phyloP scores from a whole-genome alignment of 2,888 invertebrate genomes.

The Zele albiditarsus region DNA sequence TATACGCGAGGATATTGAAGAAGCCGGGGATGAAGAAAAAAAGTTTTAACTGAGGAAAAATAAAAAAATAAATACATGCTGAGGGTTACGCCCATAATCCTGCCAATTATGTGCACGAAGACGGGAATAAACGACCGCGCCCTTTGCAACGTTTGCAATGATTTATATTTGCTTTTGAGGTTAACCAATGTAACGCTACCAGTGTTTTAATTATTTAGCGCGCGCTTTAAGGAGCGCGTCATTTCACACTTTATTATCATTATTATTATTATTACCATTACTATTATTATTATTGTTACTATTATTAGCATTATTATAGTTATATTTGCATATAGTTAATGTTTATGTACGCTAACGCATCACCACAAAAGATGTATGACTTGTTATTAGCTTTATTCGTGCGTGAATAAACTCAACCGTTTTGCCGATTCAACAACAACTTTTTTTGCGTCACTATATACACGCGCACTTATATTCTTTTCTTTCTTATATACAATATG shows the following conservation, averaged over 20 bases:
- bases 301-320: not conserved
- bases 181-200: constrained; percentile 3
- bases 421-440: constrained; percentile 23
- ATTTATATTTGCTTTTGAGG: constrained; percentile 11
- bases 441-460: constrained; percentile 32
- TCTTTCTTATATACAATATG: constrained; percentile 28
- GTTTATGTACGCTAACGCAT: not conserved
- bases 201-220: constrained; percentile 9
- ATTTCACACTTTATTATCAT: not conserved
- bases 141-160: constrained; percentile 12
- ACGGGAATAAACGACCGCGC: constrained; percentile 21
- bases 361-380: not conserved
- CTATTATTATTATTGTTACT: not conserved
- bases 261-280: not conserved
- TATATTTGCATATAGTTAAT: not conserved
- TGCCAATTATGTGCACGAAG: constrained; percentile 38
- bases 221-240: not conserved
- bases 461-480: constrained; percentile 21
- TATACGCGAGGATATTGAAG: not conserved
- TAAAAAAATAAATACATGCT: not conserved
- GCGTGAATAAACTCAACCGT: constrained; percentile 7
- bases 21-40: not conserved
- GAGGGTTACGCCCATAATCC: constrained; percentile 35
- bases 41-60: not conserved
- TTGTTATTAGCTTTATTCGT: not conserved